Conservation (phyloP, 2,113 vertebrate species). For the Forbesichthys papilliferus region DNA sequence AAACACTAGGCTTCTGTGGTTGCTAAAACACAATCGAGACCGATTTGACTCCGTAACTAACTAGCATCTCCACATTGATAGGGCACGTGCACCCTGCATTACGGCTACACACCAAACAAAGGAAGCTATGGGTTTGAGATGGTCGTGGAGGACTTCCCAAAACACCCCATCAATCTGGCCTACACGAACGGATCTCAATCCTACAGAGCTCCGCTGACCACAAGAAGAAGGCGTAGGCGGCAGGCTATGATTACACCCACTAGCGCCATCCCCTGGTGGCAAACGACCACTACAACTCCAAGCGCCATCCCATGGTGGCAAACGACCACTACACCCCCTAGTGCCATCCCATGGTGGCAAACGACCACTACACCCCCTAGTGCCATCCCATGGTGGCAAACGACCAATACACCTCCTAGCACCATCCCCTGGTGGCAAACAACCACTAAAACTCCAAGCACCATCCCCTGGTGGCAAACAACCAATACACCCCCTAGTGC, state of each 20-base stretch:
- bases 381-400: background rate
- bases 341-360: background rate
- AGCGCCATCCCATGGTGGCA: too few species aligned
- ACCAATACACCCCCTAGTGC: background rate
- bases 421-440: too few species aligned
- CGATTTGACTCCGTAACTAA: background rate
- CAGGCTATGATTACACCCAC: background rate
- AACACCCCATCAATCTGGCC: slow-evolving; percentile 24
- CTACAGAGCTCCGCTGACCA: slow-evolving; percentile 13
- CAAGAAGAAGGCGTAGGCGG: too few species aligned
- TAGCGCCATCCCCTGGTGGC: background rate
- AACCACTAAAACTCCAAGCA: too few species aligned
- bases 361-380: background rate
- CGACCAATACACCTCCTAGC: background rate
- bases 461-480: background rate
- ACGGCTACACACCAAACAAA: background rate
- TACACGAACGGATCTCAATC: slow-evolving; percentile 45
- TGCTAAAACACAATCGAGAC: background rate
- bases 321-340: background rate
- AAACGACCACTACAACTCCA: background rate
- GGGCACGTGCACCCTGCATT: slow-evolving; percentile 48
- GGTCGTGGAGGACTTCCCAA: slow-evolving; percentile 61
- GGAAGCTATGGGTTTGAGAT: slow-evolving; percentile 28
- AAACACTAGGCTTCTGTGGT: too few species aligned
- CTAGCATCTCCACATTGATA: slow-evolving; percentile 16